A percentile compares a stretch with the other conserved stretches of the same genome.
phyloP scores from a whole-genome alignment of 2,113 vertebrate species.

The Ariopsis seemanni region DNA sequence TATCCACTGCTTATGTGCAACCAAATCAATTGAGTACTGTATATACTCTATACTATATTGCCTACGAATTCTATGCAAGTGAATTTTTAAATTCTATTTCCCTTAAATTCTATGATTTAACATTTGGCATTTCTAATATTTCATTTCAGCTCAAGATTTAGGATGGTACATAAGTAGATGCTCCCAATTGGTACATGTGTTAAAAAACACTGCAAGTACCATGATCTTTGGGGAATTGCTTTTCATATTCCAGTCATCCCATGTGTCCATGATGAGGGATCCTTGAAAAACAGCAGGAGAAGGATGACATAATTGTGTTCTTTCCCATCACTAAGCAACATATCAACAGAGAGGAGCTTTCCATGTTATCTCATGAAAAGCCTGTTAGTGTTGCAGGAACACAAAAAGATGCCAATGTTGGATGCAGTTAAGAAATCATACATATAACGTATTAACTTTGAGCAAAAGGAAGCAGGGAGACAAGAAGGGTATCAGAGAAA shows the following conservation, averaged over 20 bases:
- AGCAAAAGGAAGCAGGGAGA: not conserved
- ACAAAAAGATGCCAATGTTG: not conserved
- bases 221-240: not conserved
- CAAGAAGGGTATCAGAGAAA: not conserved
- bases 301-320: slow-evolving; percentile 11
- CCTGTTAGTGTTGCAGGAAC: slow-evolving; percentile 1
- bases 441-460: not conserved
- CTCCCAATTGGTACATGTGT: not conserved
- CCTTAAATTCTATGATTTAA: not conserved
- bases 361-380: not conserved
- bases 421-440: not conserved
- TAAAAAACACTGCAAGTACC: slow-evolving; percentile 15
- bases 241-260: slow-evolving; percentile 19
- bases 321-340: slow-evolving; percentile 36
- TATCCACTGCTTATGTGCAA: not conserved
- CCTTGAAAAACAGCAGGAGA: slow-evolving; percentile 7
- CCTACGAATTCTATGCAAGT: not conserved
- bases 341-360: slow-evolving; percentile 17
- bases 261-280: slow-evolving; percentile 3
- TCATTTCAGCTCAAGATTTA: not conserved
- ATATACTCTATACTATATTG: not conserved
- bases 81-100: not conserved
- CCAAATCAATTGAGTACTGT: not conserved
- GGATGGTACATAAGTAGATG: not conserved
- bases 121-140: not conserved